Evolutionary conservation across 2,113 vertebrate genomes (phyloP), one percentile per base, ranked within the genome.

Genomic region (Dascyllus trimaculatus): DNA sequence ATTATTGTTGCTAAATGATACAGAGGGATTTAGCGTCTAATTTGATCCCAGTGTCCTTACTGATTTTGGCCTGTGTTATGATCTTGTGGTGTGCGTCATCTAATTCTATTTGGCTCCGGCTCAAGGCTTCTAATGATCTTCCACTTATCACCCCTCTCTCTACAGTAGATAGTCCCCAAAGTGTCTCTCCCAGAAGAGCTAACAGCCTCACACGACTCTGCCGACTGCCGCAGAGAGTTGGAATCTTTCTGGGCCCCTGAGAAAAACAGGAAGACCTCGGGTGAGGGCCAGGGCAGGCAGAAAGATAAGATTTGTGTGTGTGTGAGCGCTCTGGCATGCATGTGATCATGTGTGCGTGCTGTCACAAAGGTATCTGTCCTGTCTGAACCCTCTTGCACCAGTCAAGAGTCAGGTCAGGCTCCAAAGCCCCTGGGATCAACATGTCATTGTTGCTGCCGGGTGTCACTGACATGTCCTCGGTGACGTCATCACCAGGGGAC

Each of bases 371-470:
- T 91, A 90, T 92, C 83, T 65, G 84, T 81, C 72, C 90, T 80
- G 87, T 90, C 85, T 79, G 75, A 89, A 83, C 83, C 91, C 88
- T 92, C 92, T 93, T 91, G 78, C 56, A 81, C 62, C 88, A 84
- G 89, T 94, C 91, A 92, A 92, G 90, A 73, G 79, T 52, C 89
- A 67, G 91, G 85, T 93, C 88, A 84, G 78, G 48, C 73, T 80
- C 81, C 71, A 80, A 88, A 91, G 81, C 66, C 67, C 62, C 32
- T 3, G 80, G 87, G 92, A 92, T 94, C 87, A 94, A 75, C 78
- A 7, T 89, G 91, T 90, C 91, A 90, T 76, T 86, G 88, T 80
- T 71, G 70, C 78, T 25, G 79, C 79, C 46, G 57, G 85, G 75
- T 86, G 88, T 85, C 85, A n/a, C 80, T 82, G 89, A 93, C 89